Evolutionary conservation across 2,888 invertebrate species (phyloP), one percentile per base, ranked within the genome.

Genomic region (Epinotia bilunana): DNA sequence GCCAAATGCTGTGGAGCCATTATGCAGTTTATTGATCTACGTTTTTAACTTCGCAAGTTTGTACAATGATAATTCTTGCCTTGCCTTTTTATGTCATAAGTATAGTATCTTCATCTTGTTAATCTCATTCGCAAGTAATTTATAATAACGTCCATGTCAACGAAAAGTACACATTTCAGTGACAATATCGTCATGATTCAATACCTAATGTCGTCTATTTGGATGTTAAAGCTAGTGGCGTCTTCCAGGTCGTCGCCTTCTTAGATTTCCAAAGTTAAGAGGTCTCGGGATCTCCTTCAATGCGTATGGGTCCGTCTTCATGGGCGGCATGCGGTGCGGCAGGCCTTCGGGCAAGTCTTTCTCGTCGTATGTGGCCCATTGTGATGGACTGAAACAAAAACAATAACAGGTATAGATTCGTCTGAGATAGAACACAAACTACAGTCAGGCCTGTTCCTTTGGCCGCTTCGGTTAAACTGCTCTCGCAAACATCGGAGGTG

Each of bases 321-420:
- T 84, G 0, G 83, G 65, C 0, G 94, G 93, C 89, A 92, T 93
- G n/a, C 79, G 83, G 63, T 88, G 85, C 1, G 87, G 89, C 7
- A 85, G 75, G 3, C 80, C 81, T 28, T 90, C 90, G 0, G 87
- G 83, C 13, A 91, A 79, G n/a, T 90, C 87, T 55, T 90, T 87
- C 78, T 94, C 94, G 3, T 94, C 93, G 78, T 92, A 94, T 13
- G 91, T 86, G 12, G 92, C 92, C 94, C 94, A 94, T 77, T 88
- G 90, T 0, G 90, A 87, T 43, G 93, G 91, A 85, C 94, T 94
- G 89, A 58, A 70, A 70, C 23, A 63, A 28, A 33, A n/a, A 1
- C 39, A 20, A 43, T 12, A 28, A 53, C 18, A 28, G 4, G 33
- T 69, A 28, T 16, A 20, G 16, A 16, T 49, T n/a, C 49, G 16